Percentiles rank a stretch among this genome's conserved stretches.
Evolutionary conservation across 2,797 vertebrate genomes (phyloP).

Genomic region (Takifugu ocellatus): DNA sequence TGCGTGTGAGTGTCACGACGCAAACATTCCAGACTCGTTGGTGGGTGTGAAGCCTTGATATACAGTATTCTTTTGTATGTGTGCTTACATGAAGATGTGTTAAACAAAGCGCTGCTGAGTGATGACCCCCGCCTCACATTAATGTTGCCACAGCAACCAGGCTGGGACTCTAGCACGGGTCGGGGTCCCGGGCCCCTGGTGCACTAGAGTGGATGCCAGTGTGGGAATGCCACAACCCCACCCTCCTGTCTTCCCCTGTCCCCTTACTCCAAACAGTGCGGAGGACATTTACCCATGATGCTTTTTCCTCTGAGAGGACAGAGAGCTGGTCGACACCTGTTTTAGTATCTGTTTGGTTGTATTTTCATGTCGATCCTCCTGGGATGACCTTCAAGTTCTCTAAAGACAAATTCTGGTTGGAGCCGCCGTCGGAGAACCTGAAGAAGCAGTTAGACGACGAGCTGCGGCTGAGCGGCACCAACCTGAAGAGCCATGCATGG

Average conservation of each 20-base stretch:
- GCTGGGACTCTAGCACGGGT: conserved; percentile 38
- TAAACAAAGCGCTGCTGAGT: conserved; percentile 50
- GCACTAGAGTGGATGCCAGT: conserved; percentile 39
- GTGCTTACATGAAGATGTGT: conserved; percentile 36
- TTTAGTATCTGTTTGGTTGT: neutral
- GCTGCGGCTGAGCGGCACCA: conserved; percentile 82
- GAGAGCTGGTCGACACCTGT: neutral
- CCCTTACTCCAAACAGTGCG: conserved; percentile 7
- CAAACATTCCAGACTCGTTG: conserved; percentile 38
- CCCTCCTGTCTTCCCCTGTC: neutral
- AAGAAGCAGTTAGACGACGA: conserved; percentile 91
- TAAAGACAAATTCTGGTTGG: conserved; percentile 88
- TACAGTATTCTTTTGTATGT: conserved; percentile 45
- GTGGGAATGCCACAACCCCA: conserved; percentile 40
- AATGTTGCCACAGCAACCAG: conserved; percentile 51
- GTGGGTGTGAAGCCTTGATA: conserved; percentile 34
- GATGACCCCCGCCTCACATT: conserved; percentile 53
- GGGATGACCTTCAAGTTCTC: conserved; percentile 81
- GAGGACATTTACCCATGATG: conserved; percentile 15
- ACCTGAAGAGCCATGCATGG: conserved; percentile 90
- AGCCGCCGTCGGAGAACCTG: conserved; percentile 82
- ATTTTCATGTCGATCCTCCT: neutral
- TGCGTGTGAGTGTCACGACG: conserved; percentile 13
- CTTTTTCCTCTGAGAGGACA: conserved; percentile 1
- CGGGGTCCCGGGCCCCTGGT: conserved; percentile 33